Evolutionary conservation across 2,113 vertebrate genomes (phyloP), one percentile per base, ranked within the genome.

Genomic region (Phyllopteryx taeniolatus): DNA sequence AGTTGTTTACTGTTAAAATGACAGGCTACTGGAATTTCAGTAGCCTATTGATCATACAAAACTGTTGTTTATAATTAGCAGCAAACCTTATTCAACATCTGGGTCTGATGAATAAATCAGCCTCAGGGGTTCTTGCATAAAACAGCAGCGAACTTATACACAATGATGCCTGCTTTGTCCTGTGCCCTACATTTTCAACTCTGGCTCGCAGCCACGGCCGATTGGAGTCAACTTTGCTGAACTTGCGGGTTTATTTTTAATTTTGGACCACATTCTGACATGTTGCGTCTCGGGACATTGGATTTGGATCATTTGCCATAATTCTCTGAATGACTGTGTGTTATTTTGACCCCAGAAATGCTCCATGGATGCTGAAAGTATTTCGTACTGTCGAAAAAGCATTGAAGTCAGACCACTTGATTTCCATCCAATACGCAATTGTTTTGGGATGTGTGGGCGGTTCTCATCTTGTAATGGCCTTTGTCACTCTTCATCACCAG

Each of bases 381-480:
- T 59, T 61, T 35, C 15, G 6, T 35, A 14, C 11, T 31, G 12
- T 35, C 14, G 12, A 61, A 61, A 27, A 51, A 61, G 7, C 14
- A 61, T 33, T 33, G 31, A 35, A 12, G 7, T 8, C 5, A 61
- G 27, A 14, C 57, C 12, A 15, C 3, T 5, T 5, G 13, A 61
- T 64, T 43, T 64, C 39, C 19, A 0, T 64, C 62, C 62, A 64
- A 7, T n/a, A n/a, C 4, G 20, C 20, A n/a, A 43, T 42, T 64
- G 9, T 43, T 64, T 64, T 64, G 39, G 62, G 64, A 62, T 54
- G 19, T 75, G 51, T 66, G 67, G 67, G 69, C 2, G 49, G 49
- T 9, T 54, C 15, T 5, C n/a, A 47, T 67, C 33, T 35, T 19
- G 43, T 67, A 17, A 77, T 72, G 42, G 4, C 8, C 53, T 39